phyloP scores from a whole-genome alignment of 1,140 invertebrate species.

The Drosophila pandora region DNA sequence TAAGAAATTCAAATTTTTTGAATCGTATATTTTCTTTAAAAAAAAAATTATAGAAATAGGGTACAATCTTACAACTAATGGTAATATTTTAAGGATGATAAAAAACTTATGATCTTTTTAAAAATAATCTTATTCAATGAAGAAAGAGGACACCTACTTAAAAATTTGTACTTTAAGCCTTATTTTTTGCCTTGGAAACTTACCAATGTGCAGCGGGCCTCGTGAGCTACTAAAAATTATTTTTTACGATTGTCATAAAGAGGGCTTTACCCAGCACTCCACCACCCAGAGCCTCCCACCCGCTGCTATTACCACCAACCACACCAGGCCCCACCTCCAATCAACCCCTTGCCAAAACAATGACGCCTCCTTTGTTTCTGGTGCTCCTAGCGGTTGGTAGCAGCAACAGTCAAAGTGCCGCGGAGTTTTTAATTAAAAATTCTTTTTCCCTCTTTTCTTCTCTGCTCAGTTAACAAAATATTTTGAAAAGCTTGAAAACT shows the following conservation, averaged over 20 bases:
- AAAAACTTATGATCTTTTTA: no score
- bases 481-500: slow-evolving; percentile 58
- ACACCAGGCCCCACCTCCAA: slow-evolving; percentile 2
- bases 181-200: neutral
- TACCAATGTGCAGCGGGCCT: slow-evolving; percentile 23
- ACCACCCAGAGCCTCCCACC: slow-evolving; percentile 1
- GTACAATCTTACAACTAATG: no score
- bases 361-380: slow-evolving; percentile 50
- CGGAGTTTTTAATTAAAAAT: slow-evolving; percentile 73
- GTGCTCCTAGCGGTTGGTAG: slow-evolving; percentile 47
- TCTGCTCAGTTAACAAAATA: slow-evolving; percentile 59
- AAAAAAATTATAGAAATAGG: no score
- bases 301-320: slow-evolving; percentile 1
- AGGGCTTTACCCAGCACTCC: slow-evolving; percentile 34
- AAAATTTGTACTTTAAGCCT: neutral
- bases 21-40: no score
- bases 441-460: slow-evolving; percentile 29
- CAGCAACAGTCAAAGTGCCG: slow-evolving; percentile 34
- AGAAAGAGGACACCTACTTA: neutral
- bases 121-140: neutral
- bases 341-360: slow-evolving; percentile 53
- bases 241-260: slow-evolving; percentile 81
- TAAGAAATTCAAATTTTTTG: neutral
- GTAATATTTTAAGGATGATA: neutral
- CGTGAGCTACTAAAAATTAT: slow-evolving; percentile 79